Conservation (phyloP, 2,113 vertebrate species). For the Chitala chitala region DNA sequence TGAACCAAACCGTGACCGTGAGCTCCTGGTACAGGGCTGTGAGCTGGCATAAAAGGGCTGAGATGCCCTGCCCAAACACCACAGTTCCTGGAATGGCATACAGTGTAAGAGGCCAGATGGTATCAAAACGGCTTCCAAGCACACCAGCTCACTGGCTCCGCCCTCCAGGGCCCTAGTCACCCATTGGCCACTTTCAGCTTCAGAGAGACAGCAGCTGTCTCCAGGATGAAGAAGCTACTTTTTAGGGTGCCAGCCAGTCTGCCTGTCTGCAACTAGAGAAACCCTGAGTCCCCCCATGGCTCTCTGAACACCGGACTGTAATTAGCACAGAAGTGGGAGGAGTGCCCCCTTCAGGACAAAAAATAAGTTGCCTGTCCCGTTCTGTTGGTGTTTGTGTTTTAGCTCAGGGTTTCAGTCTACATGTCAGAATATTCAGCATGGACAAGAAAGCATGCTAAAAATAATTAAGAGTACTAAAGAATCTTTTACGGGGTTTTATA, state of each 20-base stretch:
- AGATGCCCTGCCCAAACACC: slow-evolving; percentile 37
- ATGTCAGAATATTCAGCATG: neutral
- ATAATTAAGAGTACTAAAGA: too few relatives aligned
- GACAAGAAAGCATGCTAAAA: too few relatives aligned
- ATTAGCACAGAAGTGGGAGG: slow-evolving; percentile 24
- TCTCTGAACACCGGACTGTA: slow-evolving; percentile 43
- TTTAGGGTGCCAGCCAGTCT: slow-evolving; percentile 81
- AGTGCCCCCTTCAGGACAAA: slow-evolving; percentile 25
- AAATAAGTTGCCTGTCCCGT: neutral
- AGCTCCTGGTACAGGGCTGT: slow-evolving; percentile 29
- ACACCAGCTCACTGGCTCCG: slow-evolving; percentile 39
- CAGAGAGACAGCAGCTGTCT: slow-evolving; percentile 57
- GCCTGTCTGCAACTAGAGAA: slow-evolving; percentile 72
- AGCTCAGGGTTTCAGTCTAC: neutral
- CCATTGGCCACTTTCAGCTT: slow-evolving; percentile 59
- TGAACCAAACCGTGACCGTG: slow-evolving; percentile 22
- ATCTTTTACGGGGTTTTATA: too few relatives aligned
- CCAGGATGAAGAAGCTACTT: slow-evolving; percentile 45
- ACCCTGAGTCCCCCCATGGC: slow-evolving; percentile 56
- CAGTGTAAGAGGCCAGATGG: slow-evolving; percentile 66
- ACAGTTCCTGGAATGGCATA: slow-evolving; percentile 67
- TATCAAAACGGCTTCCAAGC: slow-evolving; percentile 37
- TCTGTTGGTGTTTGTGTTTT: neutral
- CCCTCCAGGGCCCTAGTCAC: slow-evolving; percentile 29
- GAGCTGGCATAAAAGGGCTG: slow-evolving; percentile 38